Conservation (phyloP, 2,797 vertebrate species). For the Danionella dracula region DNA sequence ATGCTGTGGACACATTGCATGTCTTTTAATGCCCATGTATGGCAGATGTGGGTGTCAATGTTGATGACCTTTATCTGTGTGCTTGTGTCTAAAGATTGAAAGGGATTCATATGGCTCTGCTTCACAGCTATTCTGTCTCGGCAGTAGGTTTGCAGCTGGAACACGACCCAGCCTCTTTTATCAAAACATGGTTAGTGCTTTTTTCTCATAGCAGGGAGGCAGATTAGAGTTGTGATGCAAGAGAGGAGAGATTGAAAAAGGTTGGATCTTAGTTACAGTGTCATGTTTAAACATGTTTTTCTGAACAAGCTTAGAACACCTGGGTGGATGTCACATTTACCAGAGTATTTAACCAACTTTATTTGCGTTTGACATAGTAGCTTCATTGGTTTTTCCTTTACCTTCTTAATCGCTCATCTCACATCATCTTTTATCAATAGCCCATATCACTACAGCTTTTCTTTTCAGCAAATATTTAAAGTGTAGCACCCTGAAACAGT, state of each 20-base stretch:
- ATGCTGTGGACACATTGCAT: slow-evolving; percentile 25
- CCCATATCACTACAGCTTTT: background rate
- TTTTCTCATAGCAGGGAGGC: slow-evolving; percentile 41
- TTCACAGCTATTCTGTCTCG: slow-evolving; percentile 66
- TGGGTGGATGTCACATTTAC: slow-evolving; percentile 56
- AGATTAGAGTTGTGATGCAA: slow-evolving; percentile 22
- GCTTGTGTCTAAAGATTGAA: slow-evolving; percentile 46
- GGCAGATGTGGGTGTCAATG: slow-evolving; percentile 48
- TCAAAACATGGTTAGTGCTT: slow-evolving; percentile 49
- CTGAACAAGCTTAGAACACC: slow-evolving; percentile 58
- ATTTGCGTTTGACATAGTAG: slow-evolving; percentile 46
- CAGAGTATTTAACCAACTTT: slow-evolving; percentile 55
- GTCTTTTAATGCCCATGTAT: slow-evolving; percentile 40
- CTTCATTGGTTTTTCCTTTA: slow-evolving; percentile 15
- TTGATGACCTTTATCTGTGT: slow-evolving; percentile 51
- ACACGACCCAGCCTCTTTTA: slow-evolving; percentile 46
- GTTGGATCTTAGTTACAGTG: slow-evolving; percentile 46
- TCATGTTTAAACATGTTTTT: slow-evolving; percentile 49
- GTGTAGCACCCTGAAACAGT: slow-evolving; percentile 41
- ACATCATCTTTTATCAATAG: slow-evolving; percentile 9
- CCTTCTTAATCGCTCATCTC: slow-evolving; percentile 9
- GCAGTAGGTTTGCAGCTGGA: slow-evolving; percentile 45
- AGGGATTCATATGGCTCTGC: slow-evolving; percentile 63
- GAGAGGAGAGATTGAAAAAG: slow-evolving; percentile 42
- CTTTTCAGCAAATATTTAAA: slow-evolving; percentile 37